Percentiles rank a stretch among this genome's conserved stretches.
Evolutionary conservation across 2,797 vertebrate genomes (phyloP).

Genomic region (Premnoplex brunnescens): DNA sequence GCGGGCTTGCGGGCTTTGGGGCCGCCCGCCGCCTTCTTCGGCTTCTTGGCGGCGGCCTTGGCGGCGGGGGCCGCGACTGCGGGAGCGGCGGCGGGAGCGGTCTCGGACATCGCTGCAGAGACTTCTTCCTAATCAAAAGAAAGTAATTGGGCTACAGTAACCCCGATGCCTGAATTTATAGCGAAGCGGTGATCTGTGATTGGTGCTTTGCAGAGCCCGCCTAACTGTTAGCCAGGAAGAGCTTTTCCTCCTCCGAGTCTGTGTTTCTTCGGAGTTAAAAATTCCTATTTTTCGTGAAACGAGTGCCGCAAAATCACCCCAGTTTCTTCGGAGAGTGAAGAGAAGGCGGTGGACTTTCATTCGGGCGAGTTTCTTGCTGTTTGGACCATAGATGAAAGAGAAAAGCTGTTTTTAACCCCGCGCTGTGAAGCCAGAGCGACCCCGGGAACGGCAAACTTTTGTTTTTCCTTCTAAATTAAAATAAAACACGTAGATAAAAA

Average conservation of each 20-base stretch:
- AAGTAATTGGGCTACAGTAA: slow-evolving; percentile 71
- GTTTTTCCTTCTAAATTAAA: slow-evolving; percentile 68
- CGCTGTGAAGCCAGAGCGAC: slow-evolving; percentile 30
- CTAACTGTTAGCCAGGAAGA: slow-evolving; percentile 70
- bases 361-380: background rate
- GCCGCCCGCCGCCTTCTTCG: slow-evolving; percentile 39
- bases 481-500: background rate
- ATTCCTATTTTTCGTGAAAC: slow-evolving; percentile 38
- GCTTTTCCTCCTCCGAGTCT: slow-evolving; percentile 63
- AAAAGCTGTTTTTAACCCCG: slow-evolving; percentile 40
- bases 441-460: slow-evolving; percentile 63
- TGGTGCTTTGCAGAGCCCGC: slow-evolving; percentile 70
- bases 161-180: slow-evolving; percentile 70
- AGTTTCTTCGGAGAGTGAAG: background rate
- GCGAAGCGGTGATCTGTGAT: slow-evolving; percentile 68
- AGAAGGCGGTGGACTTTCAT: background rate
- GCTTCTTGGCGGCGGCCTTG: slow-evolving; percentile 52
- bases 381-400: background rate
- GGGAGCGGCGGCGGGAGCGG: slow-evolving; percentile 58
- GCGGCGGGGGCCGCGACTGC: slow-evolving; percentile 36
- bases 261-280: slow-evolving; percentile 69
- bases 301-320: background rate
- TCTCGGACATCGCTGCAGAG: slow-evolving; percentile 63
- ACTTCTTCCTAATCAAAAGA: slow-evolving; percentile 69
- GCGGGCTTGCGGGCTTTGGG: slow-evolving; percentile 52